Evolutionary conservation across 2,888 invertebrate genomes (phyloP).

Genomic region (Lasioglossum malachurum): DNA sequence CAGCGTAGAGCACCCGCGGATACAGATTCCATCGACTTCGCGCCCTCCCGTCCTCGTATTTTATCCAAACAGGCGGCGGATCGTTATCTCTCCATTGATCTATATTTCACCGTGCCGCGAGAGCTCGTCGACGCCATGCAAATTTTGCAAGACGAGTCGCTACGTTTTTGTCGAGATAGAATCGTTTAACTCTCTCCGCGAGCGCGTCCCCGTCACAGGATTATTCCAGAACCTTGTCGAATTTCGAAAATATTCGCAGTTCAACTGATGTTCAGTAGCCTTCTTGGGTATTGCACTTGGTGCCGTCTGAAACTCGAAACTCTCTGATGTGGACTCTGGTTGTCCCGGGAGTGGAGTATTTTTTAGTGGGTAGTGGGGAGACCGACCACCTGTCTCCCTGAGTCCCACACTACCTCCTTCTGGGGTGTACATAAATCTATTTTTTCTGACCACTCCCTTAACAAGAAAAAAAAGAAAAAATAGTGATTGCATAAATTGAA

Average conservation of each 20-base stretch:
- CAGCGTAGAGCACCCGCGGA: conserved; percentile 1
- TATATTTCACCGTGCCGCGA: neutral
- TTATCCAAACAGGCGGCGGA: conserved; percentile 50
- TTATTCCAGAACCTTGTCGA: neutral
- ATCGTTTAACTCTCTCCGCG: neutral
- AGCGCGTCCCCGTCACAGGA: neutral
- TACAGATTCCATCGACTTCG: conserved; percentile 46
- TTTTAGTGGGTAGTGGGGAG: too few species aligned
- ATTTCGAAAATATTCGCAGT: neutral
- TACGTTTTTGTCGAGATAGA: neutral
- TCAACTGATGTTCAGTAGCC: neutral
- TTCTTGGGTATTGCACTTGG: too few species aligned
- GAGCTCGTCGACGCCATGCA: neutral
- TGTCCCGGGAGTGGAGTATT: too few species aligned
- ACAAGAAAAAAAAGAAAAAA: too few species aligned
- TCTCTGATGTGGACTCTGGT: too few species aligned
- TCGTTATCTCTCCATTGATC: conserved; percentile 47
- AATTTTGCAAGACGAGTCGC: neutral
- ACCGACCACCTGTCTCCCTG: too few species aligned
- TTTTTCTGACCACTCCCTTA: too few species aligned
- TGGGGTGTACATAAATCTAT: too few species aligned
- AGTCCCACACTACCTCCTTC: too few species aligned
- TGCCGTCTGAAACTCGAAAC: too few species aligned
- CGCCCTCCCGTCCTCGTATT: conserved; percentile 48
- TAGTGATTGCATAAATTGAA: too few species aligned